These are phyloP conservation scores for Rhincodon typus DNA, from an alignment of 2,797 vertebrate genomes.

Conservation along the genomic window DNA sequence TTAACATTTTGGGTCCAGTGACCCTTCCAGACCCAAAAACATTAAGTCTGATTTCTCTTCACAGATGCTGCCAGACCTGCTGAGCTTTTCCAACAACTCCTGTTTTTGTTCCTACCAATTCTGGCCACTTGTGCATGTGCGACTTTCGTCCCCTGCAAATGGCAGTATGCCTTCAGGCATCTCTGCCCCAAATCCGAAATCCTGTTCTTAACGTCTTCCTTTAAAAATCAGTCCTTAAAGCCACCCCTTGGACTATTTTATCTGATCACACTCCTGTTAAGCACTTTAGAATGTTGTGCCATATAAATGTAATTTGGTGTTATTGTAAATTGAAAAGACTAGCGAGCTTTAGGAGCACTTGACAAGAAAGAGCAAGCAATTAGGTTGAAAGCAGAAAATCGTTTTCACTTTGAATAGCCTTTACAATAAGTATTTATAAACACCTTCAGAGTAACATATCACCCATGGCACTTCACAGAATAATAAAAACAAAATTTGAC, in stretches of 20 bases:
- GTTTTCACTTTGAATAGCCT: not conserved
- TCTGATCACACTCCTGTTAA: not conserved
- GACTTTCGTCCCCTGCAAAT: not conserved
- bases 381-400: not conserved
- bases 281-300: not conserved
- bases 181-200: not conserved
- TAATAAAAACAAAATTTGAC: not conserved
- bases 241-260: not conserved
- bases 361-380: not conserved
- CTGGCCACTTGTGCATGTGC: not conserved
- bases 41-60: too few relatives aligned
- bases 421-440: not conserved
- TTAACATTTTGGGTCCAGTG: too few relatives aligned
- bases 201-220: not conserved
- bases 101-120: not conserved
- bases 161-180: not conserved
- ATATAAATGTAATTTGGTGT: not conserved
- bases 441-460: not conserved
- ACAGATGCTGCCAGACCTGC: too few relatives aligned
- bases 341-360: not conserved
- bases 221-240: not conserved
- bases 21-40: too few relatives aligned
- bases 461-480: not conserved
- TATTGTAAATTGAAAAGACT: not conserved
- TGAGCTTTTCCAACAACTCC: too few relatives aligned